Evolutionary conservation across 2,113 vertebrate genomes (phyloP), one percentile per base, ranked within the genome.

Genomic region (Ciconia stormi): DNA sequence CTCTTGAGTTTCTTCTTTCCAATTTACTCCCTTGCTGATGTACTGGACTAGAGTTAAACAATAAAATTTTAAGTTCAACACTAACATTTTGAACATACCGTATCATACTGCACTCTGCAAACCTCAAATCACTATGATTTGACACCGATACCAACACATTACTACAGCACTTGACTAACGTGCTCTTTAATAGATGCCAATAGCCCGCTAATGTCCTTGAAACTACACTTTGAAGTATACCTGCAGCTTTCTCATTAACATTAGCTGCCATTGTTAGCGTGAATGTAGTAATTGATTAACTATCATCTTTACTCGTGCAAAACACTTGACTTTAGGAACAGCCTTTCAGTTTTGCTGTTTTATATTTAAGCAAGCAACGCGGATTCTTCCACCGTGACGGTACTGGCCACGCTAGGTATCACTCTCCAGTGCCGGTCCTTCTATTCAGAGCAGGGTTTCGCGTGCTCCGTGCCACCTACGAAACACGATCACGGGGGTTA

Each of bases 401-500:
- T 1, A 26, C 0, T 0, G 13, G 9, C 22, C 10, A 7, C 0
- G 5, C 16, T 1, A 4, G 14, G 16, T 2, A 40, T 0, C 10
- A 1, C 27, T 0, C 19, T 2, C 46, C 25, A 6, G 11, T 1
- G 13, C 59, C 13, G 9, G 16, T 4, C 44, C 25, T 14, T 40
- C 44, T 8, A 1, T 2, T 23, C 55, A 14, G 9, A 56, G 29
- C 2, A 0, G 29, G 16, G 10, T 9, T 38, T 4, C 10, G 1
- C 14, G 6, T 12, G 11, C 44, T 9, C 55, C 3, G 49, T 10
- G 10, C 15, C 50, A 27, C 56, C 56, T 22, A 14, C 8, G 1
- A 61, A 10, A 42, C 14, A 13, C 11, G 0, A 29, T 10, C 3
- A 19, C 2, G 0, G 3, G 3, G 3, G 1, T 12, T 4, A 20